Conservation (phyloP, 2,113 vertebrate species). For the Notechis scutatus region DNA sequence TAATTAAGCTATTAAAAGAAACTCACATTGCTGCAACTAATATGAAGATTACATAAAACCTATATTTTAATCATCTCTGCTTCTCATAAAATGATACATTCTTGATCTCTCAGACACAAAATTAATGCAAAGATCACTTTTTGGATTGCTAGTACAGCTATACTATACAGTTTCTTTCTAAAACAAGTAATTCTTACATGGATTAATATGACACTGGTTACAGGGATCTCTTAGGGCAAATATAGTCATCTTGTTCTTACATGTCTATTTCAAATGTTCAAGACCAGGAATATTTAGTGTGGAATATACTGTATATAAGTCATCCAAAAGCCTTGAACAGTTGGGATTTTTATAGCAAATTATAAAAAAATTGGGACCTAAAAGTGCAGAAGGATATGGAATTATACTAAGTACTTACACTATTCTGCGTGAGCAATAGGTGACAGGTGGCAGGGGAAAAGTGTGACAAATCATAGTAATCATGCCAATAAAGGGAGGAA, state of each 20-base stretch:
- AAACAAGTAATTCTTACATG: background rate
- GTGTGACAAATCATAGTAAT: background rate
- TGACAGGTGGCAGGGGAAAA: background rate
- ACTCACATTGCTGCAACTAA: background rate
- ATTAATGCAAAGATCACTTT: background rate
- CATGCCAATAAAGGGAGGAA: background rate
- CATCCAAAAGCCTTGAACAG: background rate
- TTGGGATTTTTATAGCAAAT: background rate
- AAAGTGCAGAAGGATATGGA: background rate
- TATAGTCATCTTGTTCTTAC: background rate
- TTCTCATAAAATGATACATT: background rate
- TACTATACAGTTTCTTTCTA: background rate
- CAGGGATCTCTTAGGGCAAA: background rate
- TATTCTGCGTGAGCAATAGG: background rate
- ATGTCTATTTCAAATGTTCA: too few species aligned
- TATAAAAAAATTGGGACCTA: background rate
- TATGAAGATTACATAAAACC: background rate
- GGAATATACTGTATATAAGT: too few species aligned
- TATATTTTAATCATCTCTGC: background rate
- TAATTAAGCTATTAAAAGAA: constrained; percentile 27
- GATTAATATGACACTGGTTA: background rate
- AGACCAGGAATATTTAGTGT: too few species aligned
- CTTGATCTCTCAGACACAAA: background rate
- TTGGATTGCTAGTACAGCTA: background rate
- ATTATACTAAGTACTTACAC: background rate